Evolutionary conservation across 2,888 invertebrate genomes (phyloP).

Genomic region (Drosophila mulleri): DNA sequence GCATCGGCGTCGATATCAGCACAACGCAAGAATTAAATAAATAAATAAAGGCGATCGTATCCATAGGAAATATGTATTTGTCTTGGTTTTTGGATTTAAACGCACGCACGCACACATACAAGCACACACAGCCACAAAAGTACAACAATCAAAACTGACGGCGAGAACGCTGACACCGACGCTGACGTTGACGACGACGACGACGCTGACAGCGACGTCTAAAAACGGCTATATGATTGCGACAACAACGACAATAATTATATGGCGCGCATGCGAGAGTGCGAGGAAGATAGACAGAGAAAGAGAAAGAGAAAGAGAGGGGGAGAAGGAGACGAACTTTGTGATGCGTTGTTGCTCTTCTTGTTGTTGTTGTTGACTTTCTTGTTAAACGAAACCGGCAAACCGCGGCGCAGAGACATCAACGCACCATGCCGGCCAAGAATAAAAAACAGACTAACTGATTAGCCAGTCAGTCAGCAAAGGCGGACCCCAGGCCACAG

Average conservation of each 20-base stretch:
- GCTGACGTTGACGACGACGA: slow-evolving; percentile 19
- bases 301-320: background rate
- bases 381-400: slow-evolving; percentile 43
- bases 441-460: slow-evolving; percentile 78
- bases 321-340: slow-evolving; percentile 26
- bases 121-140: slow-evolving; percentile 16
- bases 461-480: slow-evolving; percentile 65
- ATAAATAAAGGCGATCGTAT: slow-evolving; percentile 51
- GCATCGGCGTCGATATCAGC: background rate
- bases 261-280: background rate
- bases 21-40: slow-evolving; percentile 51
- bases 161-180: slow-evolving; percentile 21
- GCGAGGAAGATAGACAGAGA: background rate
- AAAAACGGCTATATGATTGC: slow-evolving; percentile 71
- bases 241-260: slow-evolving; percentile 56
- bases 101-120: slow-evolving; percentile 22
- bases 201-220: slow-evolving; percentile 46
- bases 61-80: slow-evolving; percentile 26
- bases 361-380: slow-evolving; percentile 21
- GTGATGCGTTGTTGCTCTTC: slow-evolving; percentile 33
- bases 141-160: slow-evolving; percentile 53
- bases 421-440: slow-evolving; percentile 74
- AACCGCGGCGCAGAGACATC: slow-evolving; percentile 36
- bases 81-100: slow-evolving; percentile 34
- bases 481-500: slow-evolving; percentile 4